Evolutionary conservation across 2,797 vertebrate species (phyloP), one percentile per base, ranked within the genome.

Genomic region (Falco columbarius): DNA sequence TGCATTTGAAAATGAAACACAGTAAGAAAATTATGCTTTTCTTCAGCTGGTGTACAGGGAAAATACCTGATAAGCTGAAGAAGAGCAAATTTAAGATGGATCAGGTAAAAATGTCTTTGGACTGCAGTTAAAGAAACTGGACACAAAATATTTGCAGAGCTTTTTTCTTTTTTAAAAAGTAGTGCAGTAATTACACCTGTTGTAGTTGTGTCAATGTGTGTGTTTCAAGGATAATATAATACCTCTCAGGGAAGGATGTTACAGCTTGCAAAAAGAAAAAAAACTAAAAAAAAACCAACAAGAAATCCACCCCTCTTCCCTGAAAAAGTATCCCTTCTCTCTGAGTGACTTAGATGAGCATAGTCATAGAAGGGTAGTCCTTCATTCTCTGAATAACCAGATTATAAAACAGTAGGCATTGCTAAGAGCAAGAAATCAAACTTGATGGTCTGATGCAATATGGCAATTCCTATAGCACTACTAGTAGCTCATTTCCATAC

Each of bases 401-500:
- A 52, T 76, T 80, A 75, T 76, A 49, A 76, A 86, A 40, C 47
- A 75, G 55, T 12, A 75, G 47, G 56, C 32, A 40, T 23, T 86
- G 93, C 90, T 88, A 49, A 75, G 54, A 74, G 46, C 52, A 76
- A 82, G 44, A 89, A 86, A 89, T 86, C 90, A 96, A 75, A 67
- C 32, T 54, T 15, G 1, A 27, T 42, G 10, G 46, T 76, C 55
- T 80, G 75, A 90, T 91, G 58, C n/a, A 91, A 54, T n/a, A 34
- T 44, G 77, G 82, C 74, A 94, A 90, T 77, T 93, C 65, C 72
- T 91, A 56, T 34, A 81, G 83, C 54, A 40, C 51, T 54, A 58
- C 34, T 38, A 70, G 63, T 40, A 63, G n/a, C 58, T 96, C 26
- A 86, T 95, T 95, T 95, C 83, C 88, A 77, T 84, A 83, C 19